phyloP scores from a whole-genome alignment of 2,797 vertebrate genomes.

The Natrix natrix region DNA sequence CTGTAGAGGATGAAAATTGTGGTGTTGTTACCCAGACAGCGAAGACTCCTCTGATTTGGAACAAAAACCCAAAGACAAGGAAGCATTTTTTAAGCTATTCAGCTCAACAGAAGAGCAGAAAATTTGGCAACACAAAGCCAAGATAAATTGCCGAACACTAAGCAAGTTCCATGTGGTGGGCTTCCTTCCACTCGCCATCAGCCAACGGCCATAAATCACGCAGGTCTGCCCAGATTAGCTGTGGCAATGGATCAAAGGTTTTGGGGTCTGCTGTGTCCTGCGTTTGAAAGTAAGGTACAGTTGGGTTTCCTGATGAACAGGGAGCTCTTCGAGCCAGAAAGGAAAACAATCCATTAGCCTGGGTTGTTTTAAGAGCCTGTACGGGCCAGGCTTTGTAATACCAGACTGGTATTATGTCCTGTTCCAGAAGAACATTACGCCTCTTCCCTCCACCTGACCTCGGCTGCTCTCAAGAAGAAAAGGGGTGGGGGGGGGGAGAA shows the following conservation, averaged over 20 bases:
- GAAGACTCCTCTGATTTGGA: neutral
- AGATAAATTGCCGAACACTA: neutral
- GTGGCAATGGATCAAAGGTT: neutral
- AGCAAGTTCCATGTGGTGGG: neutral
- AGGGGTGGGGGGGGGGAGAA: neutral
- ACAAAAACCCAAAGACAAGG: neutral
- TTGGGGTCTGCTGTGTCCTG: neutral
- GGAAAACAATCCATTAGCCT: neutral
- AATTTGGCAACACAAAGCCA: neutral
- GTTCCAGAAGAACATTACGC: neutral
- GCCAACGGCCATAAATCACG: neutral
- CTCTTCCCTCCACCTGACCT: slow-evolving; percentile 12
- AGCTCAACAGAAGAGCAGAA: neutral
- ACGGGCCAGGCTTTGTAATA: neutral
- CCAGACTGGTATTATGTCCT: neutral
- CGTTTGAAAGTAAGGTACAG: neutral
- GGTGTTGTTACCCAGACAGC: neutral
- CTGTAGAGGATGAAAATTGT: neutral
- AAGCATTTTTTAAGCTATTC: neutral
- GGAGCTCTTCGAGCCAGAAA: neutral
- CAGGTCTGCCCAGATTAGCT: neutral
- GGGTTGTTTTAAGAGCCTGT: neutral
- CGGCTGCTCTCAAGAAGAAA: neutral
- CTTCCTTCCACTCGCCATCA: neutral
- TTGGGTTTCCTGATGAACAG: neutral